A percentile compares a stretch with the other conserved stretches of the same genome.
These are phyloP conservation scores for Cryptophagus acutangulus DNA, from an alignment of 2,888 invertebrate species.

Conservation along the genomic window DNA sequence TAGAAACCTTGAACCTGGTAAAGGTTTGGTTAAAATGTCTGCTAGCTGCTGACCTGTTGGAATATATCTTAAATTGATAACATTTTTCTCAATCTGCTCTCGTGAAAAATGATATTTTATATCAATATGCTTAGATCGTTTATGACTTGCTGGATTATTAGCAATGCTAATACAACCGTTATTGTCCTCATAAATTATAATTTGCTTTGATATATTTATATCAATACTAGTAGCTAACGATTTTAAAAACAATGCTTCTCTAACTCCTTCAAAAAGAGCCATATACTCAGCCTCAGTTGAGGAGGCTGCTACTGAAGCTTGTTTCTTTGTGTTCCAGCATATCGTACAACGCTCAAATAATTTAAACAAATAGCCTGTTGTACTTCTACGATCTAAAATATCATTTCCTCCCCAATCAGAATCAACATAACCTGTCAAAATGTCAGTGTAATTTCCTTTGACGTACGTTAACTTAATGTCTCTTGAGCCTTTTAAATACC, in stretches of 20 bases:
- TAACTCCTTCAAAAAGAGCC: slow-evolving; percentile 3
- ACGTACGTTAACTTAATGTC: slow-evolving; percentile 9
- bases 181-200: slow-evolving; percentile 7
- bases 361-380: slow-evolving; percentile 15
- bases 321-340: slow-evolving; percentile 10
- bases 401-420: slow-evolving; percentile 14
- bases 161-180: slow-evolving; percentile 5
- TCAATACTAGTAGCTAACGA: slow-evolving; percentile 1
- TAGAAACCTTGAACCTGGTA: not conserved
- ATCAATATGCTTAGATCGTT: slow-evolving; percentile 7
- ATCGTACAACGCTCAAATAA: slow-evolving; percentile 12
- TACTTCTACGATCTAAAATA: slow-evolving; percentile 11
- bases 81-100: slow-evolving; percentile 3
- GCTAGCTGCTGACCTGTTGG: slow-evolving; percentile 7
- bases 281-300: slow-evolving; percentile 6
- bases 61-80: slow-evolving; percentile 4
- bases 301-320: slow-evolving; percentile 12
- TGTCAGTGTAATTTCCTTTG: slow-evolving; percentile 3
- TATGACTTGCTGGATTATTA: slow-evolving; percentile 4
- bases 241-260: slow-evolving; percentile 6
- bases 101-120: slow-evolving; percentile 7
- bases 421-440: slow-evolving; percentile 12
- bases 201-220: not conserved
- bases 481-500: slow-evolving; percentile 26
- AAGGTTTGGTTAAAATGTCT: slow-evolving; percentile 3